Percentiles rank a stretch among this genome's conserved stretches.
Conservation (phyloP, 2,113 vertebrate species). For the Alouatta palliata region DNA sequence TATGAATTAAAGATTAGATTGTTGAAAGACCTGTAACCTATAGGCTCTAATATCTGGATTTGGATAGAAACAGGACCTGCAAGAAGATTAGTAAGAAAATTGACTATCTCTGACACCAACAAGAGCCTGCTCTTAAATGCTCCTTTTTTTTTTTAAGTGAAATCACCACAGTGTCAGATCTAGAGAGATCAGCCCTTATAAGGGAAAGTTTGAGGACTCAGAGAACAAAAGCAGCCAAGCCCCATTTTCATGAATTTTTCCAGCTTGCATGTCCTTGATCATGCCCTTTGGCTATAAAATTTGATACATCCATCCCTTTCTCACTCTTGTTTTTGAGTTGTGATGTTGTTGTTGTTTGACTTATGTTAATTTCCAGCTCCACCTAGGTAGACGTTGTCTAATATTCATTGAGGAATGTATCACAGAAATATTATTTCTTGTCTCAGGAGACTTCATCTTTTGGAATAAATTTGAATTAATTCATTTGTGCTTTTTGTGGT, state of each 20-base stretch:
- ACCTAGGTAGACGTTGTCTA: background rate
- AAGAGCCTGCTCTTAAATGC: background rate
- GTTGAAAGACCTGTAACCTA: background rate
- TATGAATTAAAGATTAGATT: conserved; percentile 22
- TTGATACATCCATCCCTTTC: background rate
- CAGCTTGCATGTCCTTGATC: background rate
- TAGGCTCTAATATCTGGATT: background rate
- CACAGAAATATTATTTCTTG: background rate
- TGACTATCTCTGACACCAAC: background rate
- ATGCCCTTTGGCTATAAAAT: background rate
- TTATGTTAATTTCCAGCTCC: background rate
- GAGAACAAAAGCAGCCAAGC: background rate
- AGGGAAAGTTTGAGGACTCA: background rate
- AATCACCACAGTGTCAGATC: background rate
- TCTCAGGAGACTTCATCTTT: background rate
- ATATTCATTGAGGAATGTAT: background rate
- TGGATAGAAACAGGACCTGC: background rate
- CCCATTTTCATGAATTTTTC: background rate
- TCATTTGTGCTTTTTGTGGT: background rate
- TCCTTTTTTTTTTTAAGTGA: background rate
- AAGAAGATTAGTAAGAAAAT: background rate
- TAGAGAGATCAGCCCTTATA: background rate
- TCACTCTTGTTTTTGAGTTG: background rate
- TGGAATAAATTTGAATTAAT: background rate
- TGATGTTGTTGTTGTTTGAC: background rate